Conservation (phyloP, 1,140 invertebrate genomes). For the Hylyphantes graminicola region DNA sequence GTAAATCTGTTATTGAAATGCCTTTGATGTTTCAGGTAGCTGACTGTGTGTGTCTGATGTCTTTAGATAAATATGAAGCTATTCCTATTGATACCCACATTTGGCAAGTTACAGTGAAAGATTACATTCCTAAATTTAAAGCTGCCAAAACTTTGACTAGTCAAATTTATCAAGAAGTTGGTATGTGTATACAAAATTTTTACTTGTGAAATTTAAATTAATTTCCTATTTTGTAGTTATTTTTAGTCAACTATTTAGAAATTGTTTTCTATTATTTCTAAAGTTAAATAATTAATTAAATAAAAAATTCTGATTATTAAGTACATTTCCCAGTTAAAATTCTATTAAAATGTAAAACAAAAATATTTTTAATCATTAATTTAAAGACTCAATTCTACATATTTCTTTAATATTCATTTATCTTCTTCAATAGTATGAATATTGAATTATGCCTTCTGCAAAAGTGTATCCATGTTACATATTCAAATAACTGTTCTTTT, state of each 20-base stretch:
- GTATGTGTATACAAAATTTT: conserved; percentile 63
- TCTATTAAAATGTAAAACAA: no score
- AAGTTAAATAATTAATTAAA: neutral
- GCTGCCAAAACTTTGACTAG: conserved; percentile 84
- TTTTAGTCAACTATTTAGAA: neutral
- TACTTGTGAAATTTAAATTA: no score
- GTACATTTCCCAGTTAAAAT: no score
- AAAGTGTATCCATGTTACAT: neutral
- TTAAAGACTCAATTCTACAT: no score
- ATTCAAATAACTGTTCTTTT: conserved; percentile 42
- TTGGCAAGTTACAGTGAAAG: conserved; percentile 85
- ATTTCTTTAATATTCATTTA: no score
- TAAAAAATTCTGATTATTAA: no score
- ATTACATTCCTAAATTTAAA: conserved; percentile 84
- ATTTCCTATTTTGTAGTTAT: neutral
- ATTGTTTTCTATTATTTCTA: neutral
- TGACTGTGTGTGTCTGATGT: conserved; percentile 99
- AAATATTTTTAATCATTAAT: no score
- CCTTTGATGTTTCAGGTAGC: conserved; percentile 78
- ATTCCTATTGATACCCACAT: conserved; percentile 98
- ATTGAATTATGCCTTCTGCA: no score
- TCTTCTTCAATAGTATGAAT: no score
- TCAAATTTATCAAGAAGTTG: conserved; percentile 87
- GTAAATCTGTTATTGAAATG: neutral
- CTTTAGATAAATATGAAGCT: conserved; percentile 85